Percentiles rank a stretch among this genome's conserved stretches.
Conservation (phyloP, 2,113 vertebrate genomes). For the Calidris pugnax region DNA sequence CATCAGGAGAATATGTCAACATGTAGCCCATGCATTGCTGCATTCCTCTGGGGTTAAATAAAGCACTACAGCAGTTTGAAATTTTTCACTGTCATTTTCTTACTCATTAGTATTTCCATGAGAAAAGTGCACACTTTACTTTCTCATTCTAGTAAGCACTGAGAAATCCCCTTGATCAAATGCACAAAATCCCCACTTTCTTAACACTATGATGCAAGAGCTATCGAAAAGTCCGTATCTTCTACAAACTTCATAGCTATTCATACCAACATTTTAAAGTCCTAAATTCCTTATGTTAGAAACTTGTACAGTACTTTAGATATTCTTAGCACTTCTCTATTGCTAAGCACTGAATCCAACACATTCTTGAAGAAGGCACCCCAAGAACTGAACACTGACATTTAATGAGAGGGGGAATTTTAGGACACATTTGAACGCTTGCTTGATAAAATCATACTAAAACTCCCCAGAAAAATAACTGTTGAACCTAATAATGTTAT, state of each 20-base stretch:
- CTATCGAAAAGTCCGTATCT: neutral
- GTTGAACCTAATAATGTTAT: neutral
- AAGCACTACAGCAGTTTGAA: neutral
- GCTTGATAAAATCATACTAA: neutral
- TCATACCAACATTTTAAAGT: neutral
- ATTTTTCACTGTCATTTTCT: constrained; percentile 3
- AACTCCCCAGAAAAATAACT: neutral
- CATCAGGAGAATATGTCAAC: constrained; percentile 16
- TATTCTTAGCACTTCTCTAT: neutral
- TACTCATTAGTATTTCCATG: constrained; percentile 31
- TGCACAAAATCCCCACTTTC: constrained; percentile 16
- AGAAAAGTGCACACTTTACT: constrained; percentile 42
- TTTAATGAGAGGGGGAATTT: neutral
- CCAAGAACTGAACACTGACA: neutral
- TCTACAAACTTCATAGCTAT: neutral
- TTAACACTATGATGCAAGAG: neutral
- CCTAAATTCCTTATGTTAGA: neutral
- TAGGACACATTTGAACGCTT: neutral
- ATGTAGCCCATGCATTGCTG: neutral
- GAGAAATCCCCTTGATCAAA: constrained; percentile 30
- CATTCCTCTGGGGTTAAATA: constrained; percentile 28
- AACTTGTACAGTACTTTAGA: neutral
- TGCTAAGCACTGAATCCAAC: neutral
- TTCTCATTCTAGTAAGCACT: constrained; percentile 42
- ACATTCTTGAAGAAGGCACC: neutral